Percentiles rank a stretch among this genome's conserved stretches.
Conservation (phyloP, 37 sponge, comb jelly and placozoan genomes). For the Axinella damicornis region DNA sequence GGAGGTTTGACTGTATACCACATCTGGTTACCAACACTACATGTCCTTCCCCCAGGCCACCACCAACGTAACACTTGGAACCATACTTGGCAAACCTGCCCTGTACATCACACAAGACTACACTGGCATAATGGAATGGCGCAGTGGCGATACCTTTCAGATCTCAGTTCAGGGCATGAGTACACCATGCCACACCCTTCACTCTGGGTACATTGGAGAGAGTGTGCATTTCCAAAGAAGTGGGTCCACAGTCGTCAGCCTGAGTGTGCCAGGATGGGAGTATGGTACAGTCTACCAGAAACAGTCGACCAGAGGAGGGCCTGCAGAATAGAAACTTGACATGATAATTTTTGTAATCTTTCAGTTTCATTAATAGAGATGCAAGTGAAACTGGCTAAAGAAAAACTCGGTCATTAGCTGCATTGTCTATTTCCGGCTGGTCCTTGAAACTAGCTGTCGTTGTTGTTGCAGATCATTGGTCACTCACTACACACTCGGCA, state of each 20-base stretch:
- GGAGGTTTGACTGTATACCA: too few relatives aligned
- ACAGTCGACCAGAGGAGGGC: not conserved
- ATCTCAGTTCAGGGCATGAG: conserved; percentile 27
- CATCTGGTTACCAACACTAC: too few relatives aligned
- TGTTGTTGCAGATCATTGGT: too few relatives aligned
- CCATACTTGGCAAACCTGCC: not conserved
- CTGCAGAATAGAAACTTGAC: too few relatives aligned
- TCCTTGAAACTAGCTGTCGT: too few relatives aligned
- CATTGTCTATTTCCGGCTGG: too few relatives aligned
- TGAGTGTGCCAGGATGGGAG: conserved; percentile 57
- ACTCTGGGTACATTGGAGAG: conserved; percentile 45
- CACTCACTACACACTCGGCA: too few relatives aligned
- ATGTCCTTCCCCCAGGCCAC: not conserved
- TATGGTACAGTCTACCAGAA: conserved; percentile 44
- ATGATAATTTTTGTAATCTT: too few relatives aligned
- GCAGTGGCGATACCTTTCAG: conserved; percentile 49
- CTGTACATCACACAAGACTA: not conserved
- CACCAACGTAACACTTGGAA: not conserved
- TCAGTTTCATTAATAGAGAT: too few relatives aligned
- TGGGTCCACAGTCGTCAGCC: conserved; percentile 16
- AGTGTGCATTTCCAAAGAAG: conserved; percentile 58
- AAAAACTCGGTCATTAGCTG: too few relatives aligned
- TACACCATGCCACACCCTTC: conserved; percentile 9
- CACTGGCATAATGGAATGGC: conserved; percentile 34
- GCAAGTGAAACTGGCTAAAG: too few relatives aligned